Conservation (phyloP, 2,797 vertebrate species). For the Hippocampus kuda region DNA sequence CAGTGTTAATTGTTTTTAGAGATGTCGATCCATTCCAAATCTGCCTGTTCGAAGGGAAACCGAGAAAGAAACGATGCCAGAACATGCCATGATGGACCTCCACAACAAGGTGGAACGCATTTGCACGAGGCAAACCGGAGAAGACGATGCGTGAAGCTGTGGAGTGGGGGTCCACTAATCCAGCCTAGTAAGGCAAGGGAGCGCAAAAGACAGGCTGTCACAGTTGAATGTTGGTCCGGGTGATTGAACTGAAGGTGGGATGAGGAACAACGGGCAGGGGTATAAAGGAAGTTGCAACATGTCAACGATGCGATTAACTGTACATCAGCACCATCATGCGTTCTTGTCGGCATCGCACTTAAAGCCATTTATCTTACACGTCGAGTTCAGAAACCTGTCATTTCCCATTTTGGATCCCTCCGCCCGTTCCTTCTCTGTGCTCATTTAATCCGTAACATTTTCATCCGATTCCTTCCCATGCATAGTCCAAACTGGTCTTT, state of each 20-base stretch:
- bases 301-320: conserved; percentile 25
- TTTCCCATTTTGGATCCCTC: conserved; percentile 6
- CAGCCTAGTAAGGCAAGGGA: background rate
- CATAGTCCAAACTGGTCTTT: conserved; percentile 17
- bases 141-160: background rate
- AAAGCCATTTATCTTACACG: conserved; percentile 32
- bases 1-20: conserved; percentile 69
- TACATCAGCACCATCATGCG: conserved; percentile 27
- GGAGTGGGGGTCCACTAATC: background rate
- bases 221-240: conserved; percentile 7
- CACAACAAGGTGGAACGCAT: conserved; percentile 4
- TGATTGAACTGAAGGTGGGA: conserved; percentile 10
- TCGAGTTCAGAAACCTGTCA: conserved; percentile 22
- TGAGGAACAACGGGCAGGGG: conserved; percentile 18
- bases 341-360: conserved; percentile 35
- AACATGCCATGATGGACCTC: conserved; percentile 43
- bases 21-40: conserved; percentile 46
- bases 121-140: background rate
- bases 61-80: conserved; percentile 42
- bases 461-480: conserved; percentile 21
- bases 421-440: conserved; percentile 14
- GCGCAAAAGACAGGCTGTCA: conserved; percentile 11
- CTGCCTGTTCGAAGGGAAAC: conserved; percentile 31
- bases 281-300: conserved; percentile 48
- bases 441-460: conserved; percentile 15